Percentiles rank a stretch among this genome's conserved stretches.
Conservation (phyloP, 2,113 vertebrate species). For the Toxotes jaculatrix region DNA sequence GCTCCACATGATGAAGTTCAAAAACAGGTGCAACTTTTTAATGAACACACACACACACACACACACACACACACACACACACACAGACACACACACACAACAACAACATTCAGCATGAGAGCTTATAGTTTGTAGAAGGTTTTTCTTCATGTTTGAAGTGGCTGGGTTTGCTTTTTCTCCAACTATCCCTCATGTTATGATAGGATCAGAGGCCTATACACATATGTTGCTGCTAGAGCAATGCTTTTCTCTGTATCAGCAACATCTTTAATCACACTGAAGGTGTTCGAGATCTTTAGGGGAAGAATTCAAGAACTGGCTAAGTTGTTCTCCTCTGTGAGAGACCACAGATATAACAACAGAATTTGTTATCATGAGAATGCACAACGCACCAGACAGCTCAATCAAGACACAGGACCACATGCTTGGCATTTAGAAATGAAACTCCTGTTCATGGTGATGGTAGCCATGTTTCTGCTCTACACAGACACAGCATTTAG, state of each 20-base stretch:
- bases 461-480: no score
- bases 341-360: no score
- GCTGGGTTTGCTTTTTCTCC: background rate
- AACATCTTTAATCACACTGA: no score
- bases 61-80: no score
- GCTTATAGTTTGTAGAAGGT: background rate
- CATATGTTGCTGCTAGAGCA: background rate
- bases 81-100: no score
- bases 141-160: background rate
- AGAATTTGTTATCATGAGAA: no score
- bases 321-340: no score
- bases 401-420: no score
- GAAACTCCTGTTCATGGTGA: no score
- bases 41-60: background rate
- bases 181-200: background rate
- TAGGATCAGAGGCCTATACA: background rate
- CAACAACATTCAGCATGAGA: background rate
- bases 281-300: background rate
- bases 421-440: no score
- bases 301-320: background rate
- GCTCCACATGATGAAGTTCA: background rate
- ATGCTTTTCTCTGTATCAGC: background rate
- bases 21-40: background rate
- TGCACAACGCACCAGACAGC: no score
- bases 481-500: no score